A percentile compares a stretch with the other conserved stretches of the same genome.
These are phyloP conservation scores for Phenganax subtilis DNA, from an alignment of 92 coral and sea anemone genomes.

Conservation along the genomic window DNA sequence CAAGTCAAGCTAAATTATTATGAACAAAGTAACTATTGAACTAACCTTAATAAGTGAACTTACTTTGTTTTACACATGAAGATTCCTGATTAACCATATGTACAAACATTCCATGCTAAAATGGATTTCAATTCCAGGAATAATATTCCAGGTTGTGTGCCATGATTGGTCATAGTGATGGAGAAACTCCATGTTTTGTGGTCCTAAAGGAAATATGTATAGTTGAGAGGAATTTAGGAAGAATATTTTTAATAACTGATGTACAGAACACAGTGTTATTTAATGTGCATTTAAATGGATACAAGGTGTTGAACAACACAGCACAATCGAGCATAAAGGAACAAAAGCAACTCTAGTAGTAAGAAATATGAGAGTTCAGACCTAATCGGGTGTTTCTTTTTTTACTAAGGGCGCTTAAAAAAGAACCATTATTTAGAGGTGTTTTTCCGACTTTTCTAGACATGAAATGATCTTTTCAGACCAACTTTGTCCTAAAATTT, in stretches of 20 bases:
- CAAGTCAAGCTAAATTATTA: no score
- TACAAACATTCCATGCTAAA: slow-evolving; percentile 37
- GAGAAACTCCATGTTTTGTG: slow-evolving; percentile 51
- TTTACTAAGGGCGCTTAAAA: no score
- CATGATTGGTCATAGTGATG: slow-evolving; percentile 40
- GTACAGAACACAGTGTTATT: neutral
- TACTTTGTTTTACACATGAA: neutral
- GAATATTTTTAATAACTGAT: slow-evolving; percentile 42
- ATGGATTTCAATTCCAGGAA: slow-evolving; percentile 52
- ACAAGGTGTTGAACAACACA: no score
- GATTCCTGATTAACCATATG: neutral
- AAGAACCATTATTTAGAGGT: no score
- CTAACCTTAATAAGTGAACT: neutral
- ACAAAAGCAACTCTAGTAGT: no score
- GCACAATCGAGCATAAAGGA: no score
- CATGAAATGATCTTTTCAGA: no score
- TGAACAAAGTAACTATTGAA: no score
- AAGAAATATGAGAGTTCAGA: no score
- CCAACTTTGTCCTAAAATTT: no score
- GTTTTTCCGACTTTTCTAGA: no score
- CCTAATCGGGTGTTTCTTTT: no score
- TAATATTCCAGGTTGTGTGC: slow-evolving; percentile 49
- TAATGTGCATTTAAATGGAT: neutral
- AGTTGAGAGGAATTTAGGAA: slow-evolving; percentile 44
- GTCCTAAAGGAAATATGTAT: slow-evolving; percentile 49